A percentile compares a stretch with the other conserved stretches of the same genome.
Evolutionary conservation across 2,888 invertebrate genomes (phyloP).

Genomic region (Synanthedon andrenaeformis): DNA sequence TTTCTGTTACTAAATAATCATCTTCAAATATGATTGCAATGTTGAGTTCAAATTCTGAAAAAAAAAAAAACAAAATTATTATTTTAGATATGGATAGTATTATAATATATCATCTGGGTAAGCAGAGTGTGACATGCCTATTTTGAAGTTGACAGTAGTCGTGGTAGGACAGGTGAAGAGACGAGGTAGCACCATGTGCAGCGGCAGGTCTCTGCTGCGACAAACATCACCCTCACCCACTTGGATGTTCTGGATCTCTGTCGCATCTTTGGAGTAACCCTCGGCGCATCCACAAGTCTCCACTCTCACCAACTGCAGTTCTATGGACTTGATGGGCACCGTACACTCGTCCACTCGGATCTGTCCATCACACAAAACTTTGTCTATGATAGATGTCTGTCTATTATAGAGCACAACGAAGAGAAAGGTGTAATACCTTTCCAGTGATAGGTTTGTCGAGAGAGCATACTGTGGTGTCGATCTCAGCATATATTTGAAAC

Average conservation of each 20-base stretch:
- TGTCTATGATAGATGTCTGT: neutral
- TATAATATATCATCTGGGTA: no score
- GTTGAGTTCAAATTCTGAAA: slow-evolving; percentile 94
- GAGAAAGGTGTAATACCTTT: slow-evolving; percentile 63
- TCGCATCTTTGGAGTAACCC: slow-evolving; percentile 93
- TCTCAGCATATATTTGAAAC: slow-evolving; percentile 84
- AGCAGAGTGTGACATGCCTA: slow-evolving; percentile 71
- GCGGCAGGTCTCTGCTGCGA: slow-evolving; percentile 84
- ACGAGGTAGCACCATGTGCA: slow-evolving; percentile 95
- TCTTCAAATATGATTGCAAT: slow-evolving; percentile 93
- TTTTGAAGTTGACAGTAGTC: slow-evolving; percentile 91
- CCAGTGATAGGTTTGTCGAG: slow-evolving; percentile 91
- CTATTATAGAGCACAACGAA: no score
- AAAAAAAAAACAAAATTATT: slow-evolving; percentile 28
- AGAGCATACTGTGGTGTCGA: slow-evolving; percentile 86
- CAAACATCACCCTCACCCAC: slow-evolving; percentile 93
- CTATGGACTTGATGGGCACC: slow-evolving; percentile 89
- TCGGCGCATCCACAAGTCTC: slow-evolving; percentile 96
- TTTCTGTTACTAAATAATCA: slow-evolving; percentile 93
- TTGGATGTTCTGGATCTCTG: slow-evolving; percentile 98
- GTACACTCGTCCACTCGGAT: slow-evolving; percentile 85
- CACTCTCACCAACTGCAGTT: slow-evolving; percentile 92
- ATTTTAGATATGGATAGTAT: no score
- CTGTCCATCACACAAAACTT: slow-evolving; percentile 32
- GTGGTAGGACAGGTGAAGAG: slow-evolving; percentile 95